phyloP scores from a whole-genome alignment of 2,113 vertebrate genomes.

The Nibea albiflora region DNA sequence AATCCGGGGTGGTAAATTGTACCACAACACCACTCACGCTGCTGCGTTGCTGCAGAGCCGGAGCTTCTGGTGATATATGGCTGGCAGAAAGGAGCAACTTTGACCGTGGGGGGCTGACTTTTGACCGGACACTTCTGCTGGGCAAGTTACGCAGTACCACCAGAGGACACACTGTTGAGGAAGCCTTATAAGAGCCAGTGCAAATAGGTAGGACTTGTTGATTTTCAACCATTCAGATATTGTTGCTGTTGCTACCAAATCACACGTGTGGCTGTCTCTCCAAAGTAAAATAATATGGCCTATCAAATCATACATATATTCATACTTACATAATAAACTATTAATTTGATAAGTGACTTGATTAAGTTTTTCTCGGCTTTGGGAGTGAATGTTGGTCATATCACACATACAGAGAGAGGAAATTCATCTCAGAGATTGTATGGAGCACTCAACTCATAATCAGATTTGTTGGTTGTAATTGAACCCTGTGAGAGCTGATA shows the following conservation, averaged over 20 bases:
- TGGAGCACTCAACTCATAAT: conserved; percentile 79
- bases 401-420: conserved; percentile 33
- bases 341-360: conserved; percentile 8
- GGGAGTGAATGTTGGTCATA: conserved; percentile 7
- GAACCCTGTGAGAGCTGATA: conserved; percentile 77
- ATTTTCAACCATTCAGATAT: neutral
- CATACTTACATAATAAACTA: conserved; percentile 9
- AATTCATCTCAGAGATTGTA: conserved; percentile 55
- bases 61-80: conserved; percentile 57
- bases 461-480: conserved; percentile 80
- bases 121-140: conserved; percentile 43
- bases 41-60: conserved; percentile 67
- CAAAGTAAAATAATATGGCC: neutral
- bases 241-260: conserved; percentile 7
- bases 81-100: conserved; percentile 50
- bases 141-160: conserved; percentile 12
- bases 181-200: conserved; percentile 27
- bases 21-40: too few species aligned
- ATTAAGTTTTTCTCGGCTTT: conserved; percentile 12
- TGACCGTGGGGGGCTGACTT: conserved; percentile 50
- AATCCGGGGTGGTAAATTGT: too few species aligned
- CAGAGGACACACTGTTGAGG: conserved; percentile 48
- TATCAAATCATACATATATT: neutral
- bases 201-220: conserved; percentile 53
- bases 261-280: neutral